These are phyloP conservation scores for Phrynocephalus vlangalii DNA, from an alignment of 2,797 vertebrate species.

Conservation along the genomic window DNA sequence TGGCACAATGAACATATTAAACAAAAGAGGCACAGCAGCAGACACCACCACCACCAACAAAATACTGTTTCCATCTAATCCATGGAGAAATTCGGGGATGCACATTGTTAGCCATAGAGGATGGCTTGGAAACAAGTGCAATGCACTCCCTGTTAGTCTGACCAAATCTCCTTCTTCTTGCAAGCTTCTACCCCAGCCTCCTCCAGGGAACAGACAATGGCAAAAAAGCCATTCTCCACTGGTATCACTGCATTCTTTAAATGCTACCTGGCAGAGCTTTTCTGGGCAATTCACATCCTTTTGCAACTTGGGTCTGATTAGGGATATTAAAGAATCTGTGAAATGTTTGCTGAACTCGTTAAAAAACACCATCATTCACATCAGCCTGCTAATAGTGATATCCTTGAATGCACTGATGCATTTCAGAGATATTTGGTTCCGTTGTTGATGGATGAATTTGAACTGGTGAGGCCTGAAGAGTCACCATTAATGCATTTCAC, in stretches of 20 bases:
- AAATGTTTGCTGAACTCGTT: slow-evolving; percentile 5
- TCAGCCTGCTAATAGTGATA: neutral
- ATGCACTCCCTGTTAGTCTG: neutral
- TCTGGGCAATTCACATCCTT: neutral
- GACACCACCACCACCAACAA: neutral
- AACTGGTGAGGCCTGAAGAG: neutral
- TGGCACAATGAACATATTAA: neutral
- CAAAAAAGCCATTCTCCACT: neutral
- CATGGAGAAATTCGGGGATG: neutral
- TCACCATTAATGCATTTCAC: neutral
- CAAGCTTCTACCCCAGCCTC: neutral
- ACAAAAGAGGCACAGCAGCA: neutral
- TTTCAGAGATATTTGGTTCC: neutral
- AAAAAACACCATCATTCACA: neutral
- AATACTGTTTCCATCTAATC: neutral
- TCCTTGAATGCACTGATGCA: neutral
- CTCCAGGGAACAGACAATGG: neutral
- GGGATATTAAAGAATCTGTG: neutral
- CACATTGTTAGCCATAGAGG: neutral
- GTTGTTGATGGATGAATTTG: neutral
- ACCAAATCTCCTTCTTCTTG: neutral
- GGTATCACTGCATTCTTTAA: neutral
- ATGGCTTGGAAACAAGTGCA: neutral
- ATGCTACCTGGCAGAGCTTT: neutral
- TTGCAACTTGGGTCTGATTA: neutral